phyloP scores from a whole-genome alignment of 2,797 vertebrate species.

The Gallirallus australis region DNA sequence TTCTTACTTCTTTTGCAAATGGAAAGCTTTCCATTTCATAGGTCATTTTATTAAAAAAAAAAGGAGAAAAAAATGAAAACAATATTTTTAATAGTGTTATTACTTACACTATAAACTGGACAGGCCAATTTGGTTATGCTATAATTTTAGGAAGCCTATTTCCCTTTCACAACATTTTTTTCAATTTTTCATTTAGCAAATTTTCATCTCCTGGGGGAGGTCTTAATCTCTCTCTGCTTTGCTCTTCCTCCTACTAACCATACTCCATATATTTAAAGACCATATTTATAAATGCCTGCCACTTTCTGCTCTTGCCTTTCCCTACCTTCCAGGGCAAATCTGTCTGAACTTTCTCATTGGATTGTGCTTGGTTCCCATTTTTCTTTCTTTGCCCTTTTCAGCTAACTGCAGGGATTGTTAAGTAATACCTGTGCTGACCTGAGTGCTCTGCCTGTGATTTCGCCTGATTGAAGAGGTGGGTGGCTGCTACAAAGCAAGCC shows the following conservation, averaged over 20 bases:
- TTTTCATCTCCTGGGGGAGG: neutral
- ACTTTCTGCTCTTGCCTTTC: neutral
- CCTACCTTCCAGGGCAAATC: neutral
- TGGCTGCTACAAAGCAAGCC: neutral
- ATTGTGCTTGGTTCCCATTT: neutral
- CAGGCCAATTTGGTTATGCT: neutral
- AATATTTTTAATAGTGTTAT: neutral
- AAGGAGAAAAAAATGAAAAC: neutral
- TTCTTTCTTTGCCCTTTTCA: neutral
- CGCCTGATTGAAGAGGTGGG: neutral
- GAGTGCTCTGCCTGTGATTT: neutral
- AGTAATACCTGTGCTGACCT: neutral
- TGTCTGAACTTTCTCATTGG: neutral
- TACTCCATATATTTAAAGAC: neutral
- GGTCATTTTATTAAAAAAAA: neutral
- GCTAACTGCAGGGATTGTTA: neutral
- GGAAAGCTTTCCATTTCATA: neutral
- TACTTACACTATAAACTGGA: neutral
- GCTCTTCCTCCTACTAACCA: neutral
- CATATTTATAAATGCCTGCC: neutral
- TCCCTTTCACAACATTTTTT: neutral
- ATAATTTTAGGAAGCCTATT: neutral
- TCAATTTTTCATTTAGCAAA: neutral
- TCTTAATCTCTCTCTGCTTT: neutral
- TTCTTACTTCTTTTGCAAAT: neutral